Evolutionary conservation across 2,888 invertebrate species (phyloP).

Genomic region (Copidosoma aretas): DNA sequence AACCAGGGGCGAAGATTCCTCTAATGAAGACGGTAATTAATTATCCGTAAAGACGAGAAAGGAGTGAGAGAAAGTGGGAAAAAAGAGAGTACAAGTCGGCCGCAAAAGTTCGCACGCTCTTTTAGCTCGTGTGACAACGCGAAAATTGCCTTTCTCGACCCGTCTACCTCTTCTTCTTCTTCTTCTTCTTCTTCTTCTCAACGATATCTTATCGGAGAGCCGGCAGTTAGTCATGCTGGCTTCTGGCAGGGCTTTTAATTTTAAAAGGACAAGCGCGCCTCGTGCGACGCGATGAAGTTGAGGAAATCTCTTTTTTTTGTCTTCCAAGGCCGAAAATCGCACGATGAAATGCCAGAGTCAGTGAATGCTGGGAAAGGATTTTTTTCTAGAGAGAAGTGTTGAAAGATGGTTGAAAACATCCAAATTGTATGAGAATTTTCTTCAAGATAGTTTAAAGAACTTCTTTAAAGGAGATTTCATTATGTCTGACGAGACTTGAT

Average conservation of each 20-base stretch:
- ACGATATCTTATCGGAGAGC: conserved; percentile 11
- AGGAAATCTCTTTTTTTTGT: not conserved
- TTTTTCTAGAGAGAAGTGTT: no score
- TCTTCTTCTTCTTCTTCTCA: not conserved
- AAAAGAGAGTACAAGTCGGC: not conserved
- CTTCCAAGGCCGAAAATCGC: not conserved
- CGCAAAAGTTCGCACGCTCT: conserved; percentile 4
- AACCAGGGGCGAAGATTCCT: conserved; percentile 21
- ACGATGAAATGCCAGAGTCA: no score
- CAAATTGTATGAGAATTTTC: no score
- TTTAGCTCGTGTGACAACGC: not conserved
- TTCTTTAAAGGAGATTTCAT: no score
- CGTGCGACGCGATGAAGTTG: no score
- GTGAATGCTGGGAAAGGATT: no score
- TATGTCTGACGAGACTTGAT: no score
- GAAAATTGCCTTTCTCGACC: not conserved
- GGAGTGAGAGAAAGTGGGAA: not conserved
- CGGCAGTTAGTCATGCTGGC: conserved; percentile 16
- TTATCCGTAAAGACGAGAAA: conserved; percentile 13
- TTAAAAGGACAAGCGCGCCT: not conserved
- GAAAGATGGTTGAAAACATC: no score
- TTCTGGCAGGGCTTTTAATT: conserved; percentile 1
- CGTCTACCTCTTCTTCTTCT: not conserved
- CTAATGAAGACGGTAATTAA: conserved; percentile 38
- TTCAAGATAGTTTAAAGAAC: no score